These are phyloP conservation scores for Amiota communis DNA, from an alignment of 2,888 invertebrate species.

Conservation along the genomic window DNA sequence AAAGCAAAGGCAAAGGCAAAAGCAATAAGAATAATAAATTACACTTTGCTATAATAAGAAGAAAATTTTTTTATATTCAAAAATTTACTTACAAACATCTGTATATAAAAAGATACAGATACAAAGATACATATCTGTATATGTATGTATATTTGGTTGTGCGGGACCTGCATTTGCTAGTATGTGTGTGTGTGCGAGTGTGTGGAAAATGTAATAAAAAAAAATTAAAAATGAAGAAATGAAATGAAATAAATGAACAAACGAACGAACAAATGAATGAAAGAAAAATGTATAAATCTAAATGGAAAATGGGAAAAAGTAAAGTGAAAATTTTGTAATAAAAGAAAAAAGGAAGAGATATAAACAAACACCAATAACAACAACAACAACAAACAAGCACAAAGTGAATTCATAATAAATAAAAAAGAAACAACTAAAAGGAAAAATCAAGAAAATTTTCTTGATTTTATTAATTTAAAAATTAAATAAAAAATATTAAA, in stretches of 20 bases:
- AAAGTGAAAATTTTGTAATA: conserved; percentile 24
- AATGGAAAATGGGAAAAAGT: conserved; percentile 12
- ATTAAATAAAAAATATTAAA: conserved; percentile 12
- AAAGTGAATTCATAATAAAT: conserved; percentile 12
- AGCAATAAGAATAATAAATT: conserved; percentile 68
- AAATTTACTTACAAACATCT: conserved; percentile 59
- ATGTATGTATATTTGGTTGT: conserved; percentile 29
- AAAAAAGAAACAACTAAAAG: not conserved
- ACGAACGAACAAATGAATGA: conserved; percentile 45
- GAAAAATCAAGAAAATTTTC: not conserved
- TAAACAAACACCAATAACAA: not conserved
- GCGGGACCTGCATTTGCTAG: conserved; percentile 6
- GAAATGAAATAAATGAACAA: conserved; percentile 47
- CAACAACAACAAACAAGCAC: conserved; percentile 31
- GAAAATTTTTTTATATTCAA: conserved; percentile 40
- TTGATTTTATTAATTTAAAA: not conserved
- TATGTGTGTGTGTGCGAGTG: conserved; percentile 45
- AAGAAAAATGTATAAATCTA: conserved; percentile 40
- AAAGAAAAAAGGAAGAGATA: conserved; percentile 24
- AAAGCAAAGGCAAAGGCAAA: conserved; percentile 39
- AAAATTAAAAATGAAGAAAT: conserved; percentile 34
- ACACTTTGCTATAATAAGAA: conserved; percentile 68
- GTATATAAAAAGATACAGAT: conserved; percentile 49
- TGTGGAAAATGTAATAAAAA: conserved; percentile 66
- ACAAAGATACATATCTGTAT: conserved; percentile 41